These are phyloP conservation scores for Apaloderma vittatum DNA, from an alignment of 2,113 vertebrate species.

Conservation along the genomic window DNA sequence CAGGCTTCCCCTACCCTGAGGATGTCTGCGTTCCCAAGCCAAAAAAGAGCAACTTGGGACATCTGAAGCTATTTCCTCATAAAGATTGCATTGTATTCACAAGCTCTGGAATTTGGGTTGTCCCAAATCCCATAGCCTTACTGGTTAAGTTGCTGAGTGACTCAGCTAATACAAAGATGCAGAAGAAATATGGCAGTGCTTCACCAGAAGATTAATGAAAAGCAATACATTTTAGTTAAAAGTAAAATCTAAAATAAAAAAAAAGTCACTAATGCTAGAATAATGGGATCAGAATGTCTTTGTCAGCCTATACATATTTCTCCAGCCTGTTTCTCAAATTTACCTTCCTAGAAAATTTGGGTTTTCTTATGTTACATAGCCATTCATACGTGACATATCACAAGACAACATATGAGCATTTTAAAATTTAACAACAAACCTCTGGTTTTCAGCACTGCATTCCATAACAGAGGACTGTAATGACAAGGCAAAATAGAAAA, in stretches of 20 bases:
- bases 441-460: slow-evolving; percentile 76
- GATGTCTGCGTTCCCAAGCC: background rate
- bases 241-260: background rate
- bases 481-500: slow-evolving; percentile 23
- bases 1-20: background rate
- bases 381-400: background rate
- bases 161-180: background rate
- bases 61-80: background rate
- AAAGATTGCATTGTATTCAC: background rate
- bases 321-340: background rate
- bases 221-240: background rate
- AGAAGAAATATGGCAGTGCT: background rate
- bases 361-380: background rate
- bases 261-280: background rate
- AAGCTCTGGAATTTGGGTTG: background rate
- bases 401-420: background rate
- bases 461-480: slow-evolving; percentile 78
- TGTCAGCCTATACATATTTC: background rate
- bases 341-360: background rate
- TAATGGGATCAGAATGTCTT: background rate
- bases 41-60: background rate
- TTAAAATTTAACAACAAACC: slow-evolving; percentile 69
- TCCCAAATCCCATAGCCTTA: background rate
- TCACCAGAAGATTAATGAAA: background rate
- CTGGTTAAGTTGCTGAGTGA: background rate